Evolutionary conservation across 1,140 invertebrate genomes (phyloP).

Genomic region (Epicauta chinensis): DNA sequence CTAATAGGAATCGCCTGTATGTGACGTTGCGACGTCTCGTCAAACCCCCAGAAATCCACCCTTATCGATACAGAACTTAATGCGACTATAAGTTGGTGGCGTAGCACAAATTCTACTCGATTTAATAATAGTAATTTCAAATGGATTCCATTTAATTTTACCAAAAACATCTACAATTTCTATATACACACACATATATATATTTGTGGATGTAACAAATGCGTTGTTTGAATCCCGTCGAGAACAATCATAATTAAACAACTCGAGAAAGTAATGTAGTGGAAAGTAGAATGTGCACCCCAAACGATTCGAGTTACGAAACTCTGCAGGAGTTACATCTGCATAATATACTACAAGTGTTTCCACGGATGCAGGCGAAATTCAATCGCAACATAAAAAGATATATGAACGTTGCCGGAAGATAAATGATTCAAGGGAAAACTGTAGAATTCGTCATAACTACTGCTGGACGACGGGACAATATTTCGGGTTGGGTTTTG

Average conservation of each 20-base stretch:
- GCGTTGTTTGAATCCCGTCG: slow-evolving; percentile 24
- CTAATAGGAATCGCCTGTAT: slow-evolving; percentile 21
- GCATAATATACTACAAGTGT: too few relatives aligned
- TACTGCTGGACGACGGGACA: too few relatives aligned
- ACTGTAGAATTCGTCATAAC: too few relatives aligned
- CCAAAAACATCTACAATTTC: slow-evolving; percentile 20
- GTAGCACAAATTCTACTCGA: too few relatives aligned
- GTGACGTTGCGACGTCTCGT: slow-evolving; percentile 16
- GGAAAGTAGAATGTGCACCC: slow-evolving; percentile 20
- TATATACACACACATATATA: too few relatives aligned
- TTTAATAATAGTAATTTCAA: too few relatives aligned
- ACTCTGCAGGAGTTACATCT: too few relatives aligned
- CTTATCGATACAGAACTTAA: slow-evolving; percentile 26
- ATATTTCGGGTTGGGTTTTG: too few relatives aligned
- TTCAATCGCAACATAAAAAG: too few relatives aligned
- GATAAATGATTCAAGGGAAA: too few relatives aligned
- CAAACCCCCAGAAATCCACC: slow-evolving; percentile 4
- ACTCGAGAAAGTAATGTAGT: slow-evolving; percentile 24
- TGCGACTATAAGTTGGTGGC: slow-evolving; percentile 17
- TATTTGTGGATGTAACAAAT: slow-evolving; percentile 22
- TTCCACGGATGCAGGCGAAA: too few relatives aligned
- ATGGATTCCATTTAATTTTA: slow-evolving; percentile 19
- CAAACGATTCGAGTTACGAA: slow-evolving; percentile 3
- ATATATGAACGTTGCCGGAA: too few relatives aligned
- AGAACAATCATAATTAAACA: slow-evolving; percentile 30